Base-by-base conservation (phyloP, 2,888 invertebrate species). In the Troides oblongomaculatus region DNA sequence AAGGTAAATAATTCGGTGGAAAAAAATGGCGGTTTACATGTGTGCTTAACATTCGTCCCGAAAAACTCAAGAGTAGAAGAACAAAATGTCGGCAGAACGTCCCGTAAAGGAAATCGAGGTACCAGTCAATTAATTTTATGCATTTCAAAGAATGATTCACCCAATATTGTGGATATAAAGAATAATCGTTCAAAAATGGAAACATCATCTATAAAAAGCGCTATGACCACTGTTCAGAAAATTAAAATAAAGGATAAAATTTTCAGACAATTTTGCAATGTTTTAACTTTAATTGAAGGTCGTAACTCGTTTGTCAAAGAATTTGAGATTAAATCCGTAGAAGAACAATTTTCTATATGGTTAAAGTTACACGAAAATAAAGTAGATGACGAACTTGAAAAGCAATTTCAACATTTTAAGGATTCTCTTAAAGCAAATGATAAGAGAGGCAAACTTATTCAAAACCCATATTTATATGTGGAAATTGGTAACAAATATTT, bases 311-410 rank as follows among this genome's bases (percentile, higher is more conserved):
- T 39, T 36, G 36, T 62, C 4, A 70, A 67, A 62, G 57, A 53
- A 66, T 30, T 17, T 39, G 57, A 70, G 30, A 58, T 57, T 23
- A 63, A 43, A 66, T 70, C 71, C 1, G 68, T 72, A 23, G 68
- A 73, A n/a, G 73, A 73, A 72, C 65, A 66, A 14, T 73, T 73
- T 62, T 68, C 70, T 18, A 50, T 72, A 61, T 73, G 73, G 73
- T 50, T 73, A 30, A 39, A 68, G n/a, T 14, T 70, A 25, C 43
- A 66, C 36, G 57, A 68, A 57, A 7, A 68, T 25, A 17, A 57
- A 12, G 36, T 62, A 58, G 63, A 64, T 8, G 25, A 53, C 2
- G 58, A 60, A 56, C 17, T 25, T 25, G 18, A 36, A 23, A 21
- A 72, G 39, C 43, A 68, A 30, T 68, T 62, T 68, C 23, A 68